Base-by-base conservation (phyloP, 2,888 invertebrate genomes). In the Mechanitis messenoides region DNA sequence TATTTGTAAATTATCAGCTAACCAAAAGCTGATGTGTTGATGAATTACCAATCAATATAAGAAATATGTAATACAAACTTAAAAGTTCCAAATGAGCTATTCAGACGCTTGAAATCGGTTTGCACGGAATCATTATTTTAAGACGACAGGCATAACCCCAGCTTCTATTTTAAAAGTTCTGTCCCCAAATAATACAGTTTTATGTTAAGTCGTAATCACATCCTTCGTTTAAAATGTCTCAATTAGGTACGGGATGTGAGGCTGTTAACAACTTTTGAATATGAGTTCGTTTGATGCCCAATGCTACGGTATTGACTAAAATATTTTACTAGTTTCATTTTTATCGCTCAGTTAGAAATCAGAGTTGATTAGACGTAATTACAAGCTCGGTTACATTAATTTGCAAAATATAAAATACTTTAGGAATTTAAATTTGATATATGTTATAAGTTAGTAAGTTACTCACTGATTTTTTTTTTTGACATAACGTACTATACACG, bases 191-290 rank as follows among this genome's bases (percentile, higher is more conserved):
- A 83, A 80, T 81, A 77, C 75, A 80, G 78, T 85, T 87, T 87
- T 87, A 87, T 85, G 87, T 80, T 81, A 83, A 79, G 73, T 75
- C 81, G 83, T 87, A 87, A 88, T 87, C 87, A 87, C 86, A 85
- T 87, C 85, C 87, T 88, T 85, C 76, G 81, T 81, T 84, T 87
- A 81, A 84, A 87, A 88, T 83, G 85, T 87, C 88, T 89, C 89
- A 88, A 89, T 89, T 89, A 86, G 80, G 81, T 77, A 83, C 81
- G 87, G 84, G 79, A 80, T 87, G 83, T 80, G 80, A 85, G 83
- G 80, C 69, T 67, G 74, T 85, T 83, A 80, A 86, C 82, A 80
- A 78, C 79, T 80, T 77, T 80, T 73, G 76, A 78, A 83, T 81
- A 77, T 75, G 66, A 68, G 59, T 70, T 72, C 71, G 70, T 81